phyloP scores from a whole-genome alignment of 2,797 vertebrate genomes.

The Limnodromus scolopaceus region DNA sequence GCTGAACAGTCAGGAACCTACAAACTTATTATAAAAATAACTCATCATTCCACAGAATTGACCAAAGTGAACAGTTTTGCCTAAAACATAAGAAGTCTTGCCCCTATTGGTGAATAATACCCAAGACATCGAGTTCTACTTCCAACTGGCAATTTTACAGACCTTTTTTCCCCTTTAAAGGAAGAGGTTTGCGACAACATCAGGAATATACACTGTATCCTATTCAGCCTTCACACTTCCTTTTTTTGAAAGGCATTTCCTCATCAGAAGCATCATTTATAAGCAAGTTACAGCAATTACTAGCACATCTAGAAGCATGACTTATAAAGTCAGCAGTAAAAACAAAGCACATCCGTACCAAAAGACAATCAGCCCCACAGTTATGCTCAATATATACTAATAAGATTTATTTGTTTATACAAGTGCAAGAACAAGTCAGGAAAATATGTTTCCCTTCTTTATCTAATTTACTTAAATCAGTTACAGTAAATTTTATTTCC shows the following conservation, averaged over 20 bases:
- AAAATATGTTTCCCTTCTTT: not conserved
- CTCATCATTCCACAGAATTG: not conserved
- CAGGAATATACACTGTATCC: not conserved
- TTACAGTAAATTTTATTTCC: not conserved
- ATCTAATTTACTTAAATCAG: not conserved
- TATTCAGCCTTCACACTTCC: not conserved
- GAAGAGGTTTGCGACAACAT: not conserved
- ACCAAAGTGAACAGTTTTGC: not conserved
- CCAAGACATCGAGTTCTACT: not conserved
- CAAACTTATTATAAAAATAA: not conserved
- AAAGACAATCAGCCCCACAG: not conserved
- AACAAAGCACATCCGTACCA: not conserved
- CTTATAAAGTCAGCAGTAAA: not conserved
- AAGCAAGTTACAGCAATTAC: not conserved
- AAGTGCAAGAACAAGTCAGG: not conserved
- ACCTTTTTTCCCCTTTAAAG: not conserved
- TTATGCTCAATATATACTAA: not conserved
- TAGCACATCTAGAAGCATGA: not conserved
- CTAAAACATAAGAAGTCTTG: not conserved
- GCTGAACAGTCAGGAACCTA: not conserved
- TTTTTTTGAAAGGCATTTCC: constrained; percentile 8
- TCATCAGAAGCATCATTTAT: not conserved
- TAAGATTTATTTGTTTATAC: not conserved
- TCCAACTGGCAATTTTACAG: not conserved
- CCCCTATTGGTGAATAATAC: fast-evolving